phyloP scores from a whole-genome alignment of 2,113 vertebrate genomes.

The Castor canadensis region DNA sequence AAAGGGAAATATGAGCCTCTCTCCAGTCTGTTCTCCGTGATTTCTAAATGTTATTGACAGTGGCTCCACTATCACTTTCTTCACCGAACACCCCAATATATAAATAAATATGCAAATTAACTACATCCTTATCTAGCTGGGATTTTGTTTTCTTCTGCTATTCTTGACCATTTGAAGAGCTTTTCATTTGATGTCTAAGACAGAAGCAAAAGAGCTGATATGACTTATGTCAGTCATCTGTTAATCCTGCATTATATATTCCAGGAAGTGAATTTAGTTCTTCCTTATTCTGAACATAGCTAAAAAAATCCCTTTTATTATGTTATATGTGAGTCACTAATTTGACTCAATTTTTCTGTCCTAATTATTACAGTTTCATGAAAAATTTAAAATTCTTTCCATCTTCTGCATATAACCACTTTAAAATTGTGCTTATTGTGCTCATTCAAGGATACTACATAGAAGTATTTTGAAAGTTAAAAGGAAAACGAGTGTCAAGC shows the following conservation, averaged over 20 bases:
- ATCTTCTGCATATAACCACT: background rate
- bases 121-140: background rate
- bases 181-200: background rate
- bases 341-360: background rate
- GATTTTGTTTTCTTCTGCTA: background rate
- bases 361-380: background rate
- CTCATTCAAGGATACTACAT: background rate
- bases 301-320: background rate
- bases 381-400: conserved; percentile 17
- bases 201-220: background rate
- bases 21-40: background rate
- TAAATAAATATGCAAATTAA: background rate
- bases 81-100: background rate
- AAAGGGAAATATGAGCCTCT: background rate
- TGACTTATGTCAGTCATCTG: background rate
- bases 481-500: background rate
- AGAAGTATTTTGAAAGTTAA: background rate
- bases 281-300: background rate
- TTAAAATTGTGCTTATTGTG: background rate
- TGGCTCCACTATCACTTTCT: background rate
- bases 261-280: background rate
- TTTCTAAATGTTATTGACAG: background rate
- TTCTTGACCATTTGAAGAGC: background rate
- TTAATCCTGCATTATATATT: background rate
- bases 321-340: background rate